phyloP scores from a whole-genome alignment of 2,888 invertebrate species.

The Omphaloscelis lunosa region DNA sequence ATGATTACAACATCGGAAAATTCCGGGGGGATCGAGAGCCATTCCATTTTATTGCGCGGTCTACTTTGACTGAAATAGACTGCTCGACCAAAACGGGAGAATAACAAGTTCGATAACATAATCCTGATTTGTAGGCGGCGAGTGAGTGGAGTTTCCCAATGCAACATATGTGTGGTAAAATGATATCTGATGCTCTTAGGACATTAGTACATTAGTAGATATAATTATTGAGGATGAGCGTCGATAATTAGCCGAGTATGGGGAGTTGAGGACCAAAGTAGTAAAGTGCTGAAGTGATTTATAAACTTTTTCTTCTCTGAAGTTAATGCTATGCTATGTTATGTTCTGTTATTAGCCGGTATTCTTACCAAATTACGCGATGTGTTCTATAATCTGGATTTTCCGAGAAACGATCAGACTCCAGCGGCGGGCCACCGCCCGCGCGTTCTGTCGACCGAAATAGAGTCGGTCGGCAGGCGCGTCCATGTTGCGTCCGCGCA shows the following conservation, averaged over 20 bases:
- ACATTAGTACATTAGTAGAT: neutral
- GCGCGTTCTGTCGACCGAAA: constrained; percentile 77
- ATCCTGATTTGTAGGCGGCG: constrained; percentile 41
- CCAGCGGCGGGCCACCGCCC: constrained; percentile 73
- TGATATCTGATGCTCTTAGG: neutral
- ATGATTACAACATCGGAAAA: constrained; percentile 60
- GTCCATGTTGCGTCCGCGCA: constrained; percentile 61
- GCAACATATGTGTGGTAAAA: constrained; percentile 11
- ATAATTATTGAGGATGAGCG: neutral
- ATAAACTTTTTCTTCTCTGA: constrained; percentile 2
- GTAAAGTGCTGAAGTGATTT: neutral
- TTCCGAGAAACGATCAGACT: constrained; percentile 78
- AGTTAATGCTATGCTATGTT: constrained; percentile 45
- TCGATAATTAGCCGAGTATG: neutral
- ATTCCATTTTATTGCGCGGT: constrained; percentile 59
- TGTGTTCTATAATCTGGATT: constrained; percentile 76
- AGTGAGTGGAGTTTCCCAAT: constrained; percentile 10
- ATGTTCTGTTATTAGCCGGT: too few species aligned
- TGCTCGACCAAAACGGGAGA: constrained; percentile 52
- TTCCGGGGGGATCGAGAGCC: constrained; percentile 53
- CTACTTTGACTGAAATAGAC: constrained; percentile 61
- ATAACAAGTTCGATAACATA: constrained; percentile 45
- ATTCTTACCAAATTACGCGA: constrained; percentile 72
- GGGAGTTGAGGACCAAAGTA: neutral
- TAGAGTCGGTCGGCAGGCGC: constrained; percentile 71